phyloP scores from a whole-genome alignment of 1,140 invertebrate genomes.

The Lordiphosa stackelbergi region DNA sequence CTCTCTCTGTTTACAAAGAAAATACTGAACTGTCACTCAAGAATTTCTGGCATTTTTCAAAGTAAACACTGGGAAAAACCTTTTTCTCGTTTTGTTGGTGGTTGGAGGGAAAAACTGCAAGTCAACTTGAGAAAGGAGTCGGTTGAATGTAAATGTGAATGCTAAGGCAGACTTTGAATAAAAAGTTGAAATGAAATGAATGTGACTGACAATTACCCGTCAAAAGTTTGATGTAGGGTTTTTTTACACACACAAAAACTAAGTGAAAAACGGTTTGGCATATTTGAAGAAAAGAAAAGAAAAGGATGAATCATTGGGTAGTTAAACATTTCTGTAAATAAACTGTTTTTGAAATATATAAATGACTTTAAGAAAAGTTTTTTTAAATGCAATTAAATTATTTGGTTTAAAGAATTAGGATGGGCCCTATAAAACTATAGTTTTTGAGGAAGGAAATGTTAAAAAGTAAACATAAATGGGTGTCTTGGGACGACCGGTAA shows the following conservation, averaged over 20 bases:
- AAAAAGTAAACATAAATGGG: too few relatives aligned
- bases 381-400: too few relatives aligned
- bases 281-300: too few relatives aligned
- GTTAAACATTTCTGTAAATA: too few relatives aligned
- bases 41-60: conserved; percentile 58
- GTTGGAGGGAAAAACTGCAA: conserved; percentile 54
- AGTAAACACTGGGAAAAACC: conserved; percentile 44
- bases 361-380: too few relatives aligned
- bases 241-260: not conserved
- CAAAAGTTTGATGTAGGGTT: conserved; percentile 62
- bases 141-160: conserved; percentile 9
- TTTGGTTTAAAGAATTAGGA: too few relatives aligned
- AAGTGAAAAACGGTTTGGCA: too few relatives aligned
- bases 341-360: too few relatives aligned
- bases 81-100: not conserved
- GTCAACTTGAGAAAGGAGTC: conserved; percentile 54
- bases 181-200: conserved; percentile 38
- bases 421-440: too few relatives aligned
- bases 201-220: conserved; percentile 63
- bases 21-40: conserved; percentile 66
- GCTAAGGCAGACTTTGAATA: conserved; percentile 8
- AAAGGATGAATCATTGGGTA: too few relatives aligned
- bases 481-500: too few relatives aligned
- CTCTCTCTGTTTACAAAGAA: conserved; percentile 1
- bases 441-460: too few relatives aligned